Conservation (phyloP, 2,797 vertebrate genomes). For the Sparus aurata region DNA sequence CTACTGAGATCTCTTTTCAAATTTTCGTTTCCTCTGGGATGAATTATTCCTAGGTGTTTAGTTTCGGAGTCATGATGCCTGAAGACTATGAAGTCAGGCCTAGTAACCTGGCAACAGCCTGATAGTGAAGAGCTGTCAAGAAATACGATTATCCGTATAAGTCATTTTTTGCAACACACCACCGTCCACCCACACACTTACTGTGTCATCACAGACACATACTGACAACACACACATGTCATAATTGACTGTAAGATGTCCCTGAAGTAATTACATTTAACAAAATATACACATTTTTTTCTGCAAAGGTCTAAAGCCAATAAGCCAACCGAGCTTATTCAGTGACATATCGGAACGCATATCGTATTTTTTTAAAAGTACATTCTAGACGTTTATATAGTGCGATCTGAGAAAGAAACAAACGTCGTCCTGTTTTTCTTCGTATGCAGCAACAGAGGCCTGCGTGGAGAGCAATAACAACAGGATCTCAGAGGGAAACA, state of each 20-base stretch:
- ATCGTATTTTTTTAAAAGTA: neutral
- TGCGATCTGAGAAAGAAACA: slow-evolving; percentile 10
- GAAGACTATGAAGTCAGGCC: slow-evolving; percentile 20
- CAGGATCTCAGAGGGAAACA: slow-evolving; percentile 21
- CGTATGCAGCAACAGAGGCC: slow-evolving; percentile 6
- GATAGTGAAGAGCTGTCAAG: slow-evolving; percentile 34
- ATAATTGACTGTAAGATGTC: slow-evolving; percentile 10
- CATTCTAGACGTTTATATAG: neutral
- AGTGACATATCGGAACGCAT: neutral
- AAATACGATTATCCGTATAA: slow-evolving; percentile 24
- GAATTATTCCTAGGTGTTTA: neutral
- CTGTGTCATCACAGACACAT: slow-evolving; percentile 2
- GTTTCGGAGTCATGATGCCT: slow-evolving; percentile 8
- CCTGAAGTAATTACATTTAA: neutral
- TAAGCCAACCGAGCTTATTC: neutral
- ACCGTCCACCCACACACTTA: slow-evolving; percentile 9
- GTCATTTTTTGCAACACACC: slow-evolving; percentile 35
- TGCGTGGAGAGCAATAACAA: slow-evolving; percentile 25
- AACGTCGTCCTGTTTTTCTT: slow-evolving; percentile 12
- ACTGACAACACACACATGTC: neutral
- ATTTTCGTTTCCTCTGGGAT: no score
- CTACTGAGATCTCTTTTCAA: no score
- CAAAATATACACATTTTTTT: neutral
- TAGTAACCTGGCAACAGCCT: slow-evolving; percentile 52
- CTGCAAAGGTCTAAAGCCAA: neutral